Conservation (phyloP, 92 coral and sea anemone species). For the Siderastrea siderea region DNA sequence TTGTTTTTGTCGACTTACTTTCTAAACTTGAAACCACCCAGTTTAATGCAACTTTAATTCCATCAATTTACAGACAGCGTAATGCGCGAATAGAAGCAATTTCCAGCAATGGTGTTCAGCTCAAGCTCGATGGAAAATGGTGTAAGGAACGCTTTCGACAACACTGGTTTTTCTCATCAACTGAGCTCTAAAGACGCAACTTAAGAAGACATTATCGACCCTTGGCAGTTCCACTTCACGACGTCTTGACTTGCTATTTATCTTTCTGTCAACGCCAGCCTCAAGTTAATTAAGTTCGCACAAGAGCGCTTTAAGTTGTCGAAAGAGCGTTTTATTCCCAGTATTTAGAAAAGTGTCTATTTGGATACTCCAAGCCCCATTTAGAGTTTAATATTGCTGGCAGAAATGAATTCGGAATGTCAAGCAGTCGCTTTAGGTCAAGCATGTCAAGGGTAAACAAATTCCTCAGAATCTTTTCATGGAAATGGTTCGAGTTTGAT, state of each 20-base stretch:
- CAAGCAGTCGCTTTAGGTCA: conserved; percentile 7
- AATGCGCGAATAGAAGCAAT: too few relatives aligned
- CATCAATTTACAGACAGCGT: too few relatives aligned
- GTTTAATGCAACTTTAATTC: too few relatives aligned
- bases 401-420: conserved; percentile 6
- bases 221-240: not conserved
- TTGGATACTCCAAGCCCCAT: not conserved
- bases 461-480: not conserved
- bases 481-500: not conserved
- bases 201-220: not conserved
- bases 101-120: too few relatives aligned
- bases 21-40: too few relatives aligned
- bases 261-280: conserved; percentile 20
- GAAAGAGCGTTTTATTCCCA: not conserved
- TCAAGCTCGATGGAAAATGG: too few relatives aligned
- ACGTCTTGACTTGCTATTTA: conserved; percentile 20
- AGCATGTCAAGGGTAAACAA: not conserved
- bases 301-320: conserved; percentile 27
- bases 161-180: not conserved
- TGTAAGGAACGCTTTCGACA: not conserved
- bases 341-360: not conserved
- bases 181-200: not conserved
- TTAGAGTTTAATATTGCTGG: not conserved
- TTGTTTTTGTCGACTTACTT: too few relatives aligned
- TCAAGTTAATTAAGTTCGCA: conserved; percentile 29